Base-by-base conservation (phyloP, 2,113 vertebrate genomes). In the Myxocyprinus asiaticus region DNA sequence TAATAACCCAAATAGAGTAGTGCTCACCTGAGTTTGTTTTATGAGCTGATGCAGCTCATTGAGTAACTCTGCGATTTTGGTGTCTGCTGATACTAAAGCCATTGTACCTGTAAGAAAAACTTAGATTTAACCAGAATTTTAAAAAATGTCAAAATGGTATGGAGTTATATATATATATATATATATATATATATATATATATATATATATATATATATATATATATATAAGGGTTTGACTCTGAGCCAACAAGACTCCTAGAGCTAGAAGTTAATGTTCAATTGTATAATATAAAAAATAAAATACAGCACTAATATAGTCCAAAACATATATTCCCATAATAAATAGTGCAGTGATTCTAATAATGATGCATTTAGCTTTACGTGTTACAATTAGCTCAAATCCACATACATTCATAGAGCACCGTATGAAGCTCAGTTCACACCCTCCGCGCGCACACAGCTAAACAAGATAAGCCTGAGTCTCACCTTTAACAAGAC, bases 31-130 rank as follows among this genome's bases (percentile, higher is more conserved):
- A 0, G 96, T 97, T 88, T 97, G 95, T 73, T 96, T 97, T 89
- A 97, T 96, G 69, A 97, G 94, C 79, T 95, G 95, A 71, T 97
- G 96, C 6, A 97, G 92, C 81, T 97, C 95, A 0, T 91, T 94
- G n/a, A 97, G 91, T 50, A 95, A 90, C 83, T 96, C 95, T 0
- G 95, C 94, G 2, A 97, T 97, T 80, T 94, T 94, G 0, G 95
- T 95, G 48, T 97, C 95, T 0, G 95, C 94, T 5, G 95, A 95
- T 81, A 96, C 95, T 1, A 94, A 88, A 79, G 93, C 93, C 94
- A 92, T 90, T 4, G 59, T 6, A 8, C 58, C 89, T 84, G 45
- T n/a, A 70, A 7, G 5, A 65, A 47, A 11, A 56, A n/a, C 11
- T n/a, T n/a, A 12, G 6, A 56, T n/a, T 1, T n/a, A 1, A 56